Evolutionary conservation across 1,140 invertebrate species (phyloP).

Genomic region (Adelges cooleyi): DNA sequence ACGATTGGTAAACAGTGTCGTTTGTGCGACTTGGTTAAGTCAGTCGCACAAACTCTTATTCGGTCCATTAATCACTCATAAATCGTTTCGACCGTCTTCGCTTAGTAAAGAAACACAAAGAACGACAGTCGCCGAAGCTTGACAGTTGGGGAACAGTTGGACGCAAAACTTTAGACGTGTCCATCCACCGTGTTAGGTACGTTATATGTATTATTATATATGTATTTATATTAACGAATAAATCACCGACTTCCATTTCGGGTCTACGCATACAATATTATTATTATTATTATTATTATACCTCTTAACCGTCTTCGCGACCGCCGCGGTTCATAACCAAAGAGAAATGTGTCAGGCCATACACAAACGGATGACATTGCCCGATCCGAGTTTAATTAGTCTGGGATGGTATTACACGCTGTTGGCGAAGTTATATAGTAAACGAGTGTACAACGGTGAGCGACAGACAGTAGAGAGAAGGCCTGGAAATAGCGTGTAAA

Average conservation of each 20-base stretch:
- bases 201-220: too few species aligned
- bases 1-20: not conserved
- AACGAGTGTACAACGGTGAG: too few species aligned
- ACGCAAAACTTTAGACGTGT: not conserved
- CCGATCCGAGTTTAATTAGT: slow-evolving; percentile 22
- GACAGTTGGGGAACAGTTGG: slow-evolving; percentile 7
- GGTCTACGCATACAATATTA: not conserved
- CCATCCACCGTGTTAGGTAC: not conserved
- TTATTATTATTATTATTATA: slow-evolving; percentile 1
- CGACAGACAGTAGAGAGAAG: too few species aligned
- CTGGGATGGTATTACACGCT: not conserved
- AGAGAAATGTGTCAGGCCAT: slow-evolving; percentile 1
- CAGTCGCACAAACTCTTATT: not conserved
- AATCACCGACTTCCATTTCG: slow-evolving; percentile 14
- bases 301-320: not conserved
- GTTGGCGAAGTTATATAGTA: not conserved
- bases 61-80: not conserved
- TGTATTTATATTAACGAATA: slow-evolving; percentile 10
- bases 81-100: not conserved
- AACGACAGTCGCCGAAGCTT: slow-evolving; percentile 5
- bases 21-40: not conserved
- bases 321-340: not conserved
- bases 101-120: not conserved
- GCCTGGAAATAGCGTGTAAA: too few species aligned
- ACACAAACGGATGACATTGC: slow-evolving; percentile 17